Base-by-base conservation (phyloP, 2,888 invertebrate genomes). In the Smittia aterrima region DNA sequence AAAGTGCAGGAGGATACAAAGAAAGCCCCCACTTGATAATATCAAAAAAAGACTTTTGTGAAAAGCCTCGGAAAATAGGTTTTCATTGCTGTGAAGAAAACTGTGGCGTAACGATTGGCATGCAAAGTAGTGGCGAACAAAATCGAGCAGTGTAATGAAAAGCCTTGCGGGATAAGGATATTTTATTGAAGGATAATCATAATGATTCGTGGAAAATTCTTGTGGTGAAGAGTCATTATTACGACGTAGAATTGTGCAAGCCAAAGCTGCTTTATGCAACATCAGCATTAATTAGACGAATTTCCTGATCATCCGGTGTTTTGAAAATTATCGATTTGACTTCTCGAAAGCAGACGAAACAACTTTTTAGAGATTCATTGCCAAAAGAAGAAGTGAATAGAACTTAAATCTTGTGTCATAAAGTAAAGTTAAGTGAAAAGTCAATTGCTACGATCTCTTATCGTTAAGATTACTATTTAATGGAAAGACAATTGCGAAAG, bases 211-310 rank as follows among this genome's bases (percentile, higher is more conserved):
- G 16, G 58, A 58, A 64, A 64, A 64, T 64, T 18, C 20, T 58
- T 64, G 25, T 24, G 27, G 20, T 64, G 64, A 27, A 64, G 64
- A 64, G 64, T 64, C 64, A 64, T 64, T 64, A 64, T 64, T 64
- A 64, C 64, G 16, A 27, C 3, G 64, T 24, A n/a, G 20, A 64
- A 25, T 64, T 27, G 64, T 64, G 64, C 64, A 64, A 64, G 64
- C 64, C 11, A 18, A 58, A 13, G n/a, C 9, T 11, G 16, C 20
- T 25, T 58, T 64, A 9, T 64, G 64, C 64, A 64, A 2, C 64
- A 64, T 64, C 64, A 64, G 25, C 25, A 64, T 64, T 64, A 64
- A 64, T 64, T 64, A 64, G 27, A 27, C 6, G 22, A 64, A 25
- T n/a, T 27, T 27, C 16, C 16, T 64, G 25, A 1, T 9, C n/a